These are phyloP conservation scores for Chrysochloris asiatica DNA, from an alignment of 2,113 vertebrate genomes.

Conservation along the genomic window DNA sequence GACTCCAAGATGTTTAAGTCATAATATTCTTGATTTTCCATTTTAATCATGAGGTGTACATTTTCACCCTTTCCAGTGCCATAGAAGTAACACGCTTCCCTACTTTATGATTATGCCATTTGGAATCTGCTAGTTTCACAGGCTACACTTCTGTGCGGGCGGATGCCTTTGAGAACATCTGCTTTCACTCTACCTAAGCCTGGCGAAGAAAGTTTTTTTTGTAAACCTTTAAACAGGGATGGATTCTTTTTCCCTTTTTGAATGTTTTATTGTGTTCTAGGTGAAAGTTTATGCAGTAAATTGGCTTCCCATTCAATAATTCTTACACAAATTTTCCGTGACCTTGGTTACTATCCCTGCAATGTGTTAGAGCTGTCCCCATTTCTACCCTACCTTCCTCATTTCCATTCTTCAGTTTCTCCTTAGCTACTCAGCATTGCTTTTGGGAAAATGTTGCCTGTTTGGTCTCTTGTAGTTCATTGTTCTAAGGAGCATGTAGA, in stretches of 20 bases:
- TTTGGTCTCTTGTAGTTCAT: not conserved
- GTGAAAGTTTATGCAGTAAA: not conserved
- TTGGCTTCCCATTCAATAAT: not conserved
- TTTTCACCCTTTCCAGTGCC: not conserved
- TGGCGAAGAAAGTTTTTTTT: conserved; percentile 23
- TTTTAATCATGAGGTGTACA: not conserved
- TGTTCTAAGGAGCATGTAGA: not conserved
- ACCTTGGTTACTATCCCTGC: not conserved
- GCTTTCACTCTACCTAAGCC: not conserved
- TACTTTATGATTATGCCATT: not conserved
- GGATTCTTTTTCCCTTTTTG: not conserved
- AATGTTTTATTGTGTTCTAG: not conserved
- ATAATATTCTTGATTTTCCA: not conserved
- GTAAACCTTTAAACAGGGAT: not conserved
- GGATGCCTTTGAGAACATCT: conserved; percentile 41
- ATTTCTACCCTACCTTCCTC: not conserved
- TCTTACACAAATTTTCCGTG: not conserved
- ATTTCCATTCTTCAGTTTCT: too few relatives aligned
- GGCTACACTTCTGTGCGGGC: not conserved
- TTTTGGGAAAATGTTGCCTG: not conserved
- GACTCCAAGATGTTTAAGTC: conserved; percentile 31
- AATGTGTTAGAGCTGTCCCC: not conserved
- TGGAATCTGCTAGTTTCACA: conserved; percentile 5
- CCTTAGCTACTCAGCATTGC: not conserved
- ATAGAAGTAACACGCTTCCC: not conserved